These are phyloP conservation scores for Isaurus tuberculatus DNA, from an alignment of 92 coral and sea anemone genomes.

Conservation along the genomic window DNA sequence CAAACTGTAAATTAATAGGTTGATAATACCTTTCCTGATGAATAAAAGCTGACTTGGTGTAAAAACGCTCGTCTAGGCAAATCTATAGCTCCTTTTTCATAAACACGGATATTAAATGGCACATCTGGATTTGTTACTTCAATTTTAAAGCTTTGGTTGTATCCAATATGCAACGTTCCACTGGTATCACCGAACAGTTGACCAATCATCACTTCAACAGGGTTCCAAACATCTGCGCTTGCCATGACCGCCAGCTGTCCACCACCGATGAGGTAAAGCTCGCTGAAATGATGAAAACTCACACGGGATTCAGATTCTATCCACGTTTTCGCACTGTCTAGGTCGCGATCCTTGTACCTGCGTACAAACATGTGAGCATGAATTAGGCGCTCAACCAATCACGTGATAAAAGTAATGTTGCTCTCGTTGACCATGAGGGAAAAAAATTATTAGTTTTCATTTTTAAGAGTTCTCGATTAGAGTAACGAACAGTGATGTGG, in stretches of 20 bases:
- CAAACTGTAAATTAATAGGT: background rate
- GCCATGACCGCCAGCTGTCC: conserved; percentile 70
- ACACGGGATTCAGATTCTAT: conserved; percentile 59
- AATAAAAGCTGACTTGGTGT: conserved; percentile 63
- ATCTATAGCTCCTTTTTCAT: conserved; percentile 62
- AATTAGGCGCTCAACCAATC: no score
- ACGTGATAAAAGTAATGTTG: no score
- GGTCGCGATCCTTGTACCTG: conserved; percentile 61
- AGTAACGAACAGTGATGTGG: no score
- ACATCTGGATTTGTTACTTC: conserved; percentile 73
- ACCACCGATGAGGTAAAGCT: conserved; percentile 63
- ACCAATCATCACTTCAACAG: conserved; percentile 52
- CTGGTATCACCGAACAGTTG: conserved; percentile 71
- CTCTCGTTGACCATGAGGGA: no score
- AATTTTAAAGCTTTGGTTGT: conserved; percentile 57
- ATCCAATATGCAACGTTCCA: conserved; percentile 72
- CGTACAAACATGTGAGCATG: background rate
- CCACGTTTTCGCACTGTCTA: conserved; percentile 77
- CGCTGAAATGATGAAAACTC: conserved; percentile 59
- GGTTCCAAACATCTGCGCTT: conserved; percentile 31
- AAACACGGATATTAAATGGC: conserved; percentile 72
- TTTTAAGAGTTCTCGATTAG: no score
- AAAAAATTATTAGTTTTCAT: no score
- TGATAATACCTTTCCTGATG: conserved; percentile 70
- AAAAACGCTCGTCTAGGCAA: conserved; percentile 74